Base-by-base conservation (phyloP, 1,140 invertebrate species). In the Tetraneura akinire region DNA sequence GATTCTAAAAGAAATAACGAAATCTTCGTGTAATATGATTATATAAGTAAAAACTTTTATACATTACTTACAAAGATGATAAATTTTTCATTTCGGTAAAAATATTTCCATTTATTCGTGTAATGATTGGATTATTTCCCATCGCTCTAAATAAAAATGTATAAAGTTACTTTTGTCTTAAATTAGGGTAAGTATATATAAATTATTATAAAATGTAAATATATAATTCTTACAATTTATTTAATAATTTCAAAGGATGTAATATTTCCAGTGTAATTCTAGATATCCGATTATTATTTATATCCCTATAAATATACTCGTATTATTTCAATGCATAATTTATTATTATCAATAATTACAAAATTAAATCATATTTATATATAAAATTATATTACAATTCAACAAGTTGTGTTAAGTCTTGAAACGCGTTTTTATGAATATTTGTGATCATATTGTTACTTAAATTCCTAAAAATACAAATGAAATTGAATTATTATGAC, bases 401-500 rank as follows among this genome's bases (percentile, higher is more conserved):
- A 0, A 45, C 14, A 23, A 78, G 37, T 23, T 26, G 45, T 21
- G n/a, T 16, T 47, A 13, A 45, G 42, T 78, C 62, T 23, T 42
- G 11, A 62, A 78, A 78, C 16, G 74, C 55, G 16, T 47, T 42
- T 29, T 78, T n/a, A 32, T 78, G 51, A n/a, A 78, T 29, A 11
- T 29, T 11, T 8, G 55, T 18, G 18, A 78, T 78, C 3, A 6
- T 3, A 2, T 78, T 78, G 55, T 26, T n/a, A 16, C 51, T 23
- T 45, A 78, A 78, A 78, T 78, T 23, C 37, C 74, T 78, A 37
- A 29, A 76, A 21, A 57, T 18, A 45, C 16, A 57, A 76, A 74
- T 26, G n/a, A 23, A 53, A 14, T 73, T 53, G 1, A 14, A 16
- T 53, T 18, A 71, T 73, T 37, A n/a, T 26, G 42, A 37, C 14